A percentile compares a stretch with the other conserved stretches of the same genome.
These are phyloP conservation scores for Nephrotoma flavescens DNA, from an alignment of 2,888 invertebrate species.

Conservation along the genomic window DNA sequence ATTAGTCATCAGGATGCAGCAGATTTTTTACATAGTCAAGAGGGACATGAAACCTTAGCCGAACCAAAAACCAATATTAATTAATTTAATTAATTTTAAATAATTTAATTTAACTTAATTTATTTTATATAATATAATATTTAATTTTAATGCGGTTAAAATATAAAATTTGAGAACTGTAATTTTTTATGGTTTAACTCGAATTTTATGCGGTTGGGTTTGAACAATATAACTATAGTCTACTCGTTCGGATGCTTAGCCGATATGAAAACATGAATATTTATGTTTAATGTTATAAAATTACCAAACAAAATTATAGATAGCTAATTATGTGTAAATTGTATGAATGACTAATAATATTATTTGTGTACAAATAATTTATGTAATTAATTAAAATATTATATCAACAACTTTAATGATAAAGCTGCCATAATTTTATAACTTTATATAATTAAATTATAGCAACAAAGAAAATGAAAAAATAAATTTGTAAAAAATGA, in stretches of 20 bases:
- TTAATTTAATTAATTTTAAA: not conserved
- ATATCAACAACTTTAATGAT: not conserved
- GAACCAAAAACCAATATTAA: conserved; percentile 4
- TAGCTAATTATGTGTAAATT: not conserved
- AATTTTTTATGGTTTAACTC: not conserved
- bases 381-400: not conserved
- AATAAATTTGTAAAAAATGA: not conserved
- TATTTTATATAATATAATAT: not conserved
- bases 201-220: not conserved
- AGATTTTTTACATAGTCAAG: not conserved
- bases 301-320: not conserved
- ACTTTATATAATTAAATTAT: not conserved
- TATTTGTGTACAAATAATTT: not conserved
- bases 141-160: not conserved
- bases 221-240: not conserved
- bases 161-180: not conserved
- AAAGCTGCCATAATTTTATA: not conserved
- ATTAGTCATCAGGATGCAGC: not conserved
- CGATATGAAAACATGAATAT: not conserved
- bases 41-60: conserved; percentile 1
- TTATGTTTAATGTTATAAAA: not conserved
- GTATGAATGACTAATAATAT: not conserved
- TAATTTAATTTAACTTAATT: not conserved
- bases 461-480: not conserved
- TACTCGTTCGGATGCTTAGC: not conserved